Conservation (phyloP, 1,140 invertebrate genomes). For the Dendroctonus valens region DNA sequence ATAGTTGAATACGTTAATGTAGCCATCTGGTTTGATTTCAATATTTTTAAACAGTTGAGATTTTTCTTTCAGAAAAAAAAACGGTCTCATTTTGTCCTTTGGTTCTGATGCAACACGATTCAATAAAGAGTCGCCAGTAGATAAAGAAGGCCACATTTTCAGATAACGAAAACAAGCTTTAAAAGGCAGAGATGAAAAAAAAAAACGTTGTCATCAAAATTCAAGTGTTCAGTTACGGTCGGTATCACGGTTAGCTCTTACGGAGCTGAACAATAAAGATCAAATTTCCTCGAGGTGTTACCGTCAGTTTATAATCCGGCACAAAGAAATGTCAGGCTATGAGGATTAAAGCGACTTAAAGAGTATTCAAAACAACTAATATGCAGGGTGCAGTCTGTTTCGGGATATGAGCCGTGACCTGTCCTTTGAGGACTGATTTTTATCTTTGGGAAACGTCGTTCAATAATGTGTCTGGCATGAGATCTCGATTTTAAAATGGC, state of each 20-base stretch:
- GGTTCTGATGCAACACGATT: neutral
- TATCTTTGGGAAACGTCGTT: constrained; percentile 7
- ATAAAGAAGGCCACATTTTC: constrained; percentile 22
- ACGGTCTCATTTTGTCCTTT: no score
- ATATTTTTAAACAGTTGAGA: no score
- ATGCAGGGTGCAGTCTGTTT: constrained; percentile 27
- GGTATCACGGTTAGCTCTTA: constrained; percentile 27
- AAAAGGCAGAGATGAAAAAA: constrained; percentile 4
- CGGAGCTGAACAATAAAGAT: constrained; percentile 19
- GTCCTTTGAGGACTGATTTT: constrained; percentile 22
- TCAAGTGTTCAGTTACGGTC: constrained; percentile 26
- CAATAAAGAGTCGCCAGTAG: constrained; percentile 4
- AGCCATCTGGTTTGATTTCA: no score
- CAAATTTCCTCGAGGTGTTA: constrained; percentile 30
- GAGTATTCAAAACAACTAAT: constrained; percentile 32
- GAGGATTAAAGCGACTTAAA: constrained; percentile 28
- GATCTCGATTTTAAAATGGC: no score
- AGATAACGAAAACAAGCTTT: constrained; percentile 30
- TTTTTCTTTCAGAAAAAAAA: no score
- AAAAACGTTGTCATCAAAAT: constrained; percentile 26
- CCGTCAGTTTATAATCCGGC: constrained; percentile 30
- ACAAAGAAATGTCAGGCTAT: constrained; percentile 30
- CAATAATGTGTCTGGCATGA: no score
- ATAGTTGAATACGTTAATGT: no score
- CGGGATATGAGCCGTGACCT: constrained; percentile 18